Evolutionary conservation across 2,888 invertebrate species (phyloP).

Genomic region (Pachymerium ferrugineum): DNA sequence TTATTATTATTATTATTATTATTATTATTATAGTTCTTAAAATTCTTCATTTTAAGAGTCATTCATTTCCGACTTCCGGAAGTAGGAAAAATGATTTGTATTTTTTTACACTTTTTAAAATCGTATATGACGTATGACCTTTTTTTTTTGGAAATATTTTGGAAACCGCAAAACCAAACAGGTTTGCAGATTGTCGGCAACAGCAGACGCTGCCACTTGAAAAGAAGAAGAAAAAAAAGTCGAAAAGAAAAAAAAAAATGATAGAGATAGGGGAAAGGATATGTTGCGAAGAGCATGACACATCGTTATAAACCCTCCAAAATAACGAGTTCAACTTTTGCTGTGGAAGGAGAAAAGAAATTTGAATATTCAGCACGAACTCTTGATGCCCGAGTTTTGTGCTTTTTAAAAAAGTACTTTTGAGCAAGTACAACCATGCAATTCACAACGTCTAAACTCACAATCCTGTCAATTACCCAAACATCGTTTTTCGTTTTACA

Average conservation of each 20-base stretch:
- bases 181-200: neutral
- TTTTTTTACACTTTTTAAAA: neutral
- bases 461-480: neutral
- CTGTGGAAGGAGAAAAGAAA: neutral
- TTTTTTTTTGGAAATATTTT: neutral
- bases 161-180: neutral
- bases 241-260: neutral
- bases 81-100: neutral
- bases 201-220: neutral
- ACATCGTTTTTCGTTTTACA: no score
- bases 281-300: constrained; percentile 20
- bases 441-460: constrained; percentile 5
- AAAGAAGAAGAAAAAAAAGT: neutral
- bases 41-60: neutral
- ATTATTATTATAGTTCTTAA: neutral
- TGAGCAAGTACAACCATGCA: constrained; percentile 27
- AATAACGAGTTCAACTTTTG: constrained; percentile 3
- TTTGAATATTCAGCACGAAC: neutral
- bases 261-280: neutral
- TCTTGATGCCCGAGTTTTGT: neutral
- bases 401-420: neutral
- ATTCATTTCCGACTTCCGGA: constrained; percentile 12
- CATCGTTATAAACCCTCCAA: neutral
- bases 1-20: neutral
- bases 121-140: constrained; percentile 7